These are phyloP conservation scores for Brachionus sp. DNA, from an alignment of 1,140 invertebrate genomes.

Conservation along the genomic window DNA sequence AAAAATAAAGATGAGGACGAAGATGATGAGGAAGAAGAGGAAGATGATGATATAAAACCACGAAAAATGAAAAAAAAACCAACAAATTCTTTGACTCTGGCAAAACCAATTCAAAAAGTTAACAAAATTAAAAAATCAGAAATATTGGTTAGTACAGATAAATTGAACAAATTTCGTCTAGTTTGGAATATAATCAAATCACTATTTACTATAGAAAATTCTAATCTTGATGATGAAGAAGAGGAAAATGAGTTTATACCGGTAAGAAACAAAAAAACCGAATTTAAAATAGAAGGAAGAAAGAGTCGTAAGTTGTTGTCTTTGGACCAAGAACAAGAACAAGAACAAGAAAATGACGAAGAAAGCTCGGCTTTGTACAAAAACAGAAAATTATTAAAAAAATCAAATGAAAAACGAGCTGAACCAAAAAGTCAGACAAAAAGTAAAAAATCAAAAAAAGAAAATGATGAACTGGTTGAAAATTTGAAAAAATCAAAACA, in stretches of 20 bases:
- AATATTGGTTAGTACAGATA: background rate
- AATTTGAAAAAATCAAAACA: background rate
- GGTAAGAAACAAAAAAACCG: conserved; percentile 28
- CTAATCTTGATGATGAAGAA: background rate
- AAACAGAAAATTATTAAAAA: background rate
- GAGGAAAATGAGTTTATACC: background rate
- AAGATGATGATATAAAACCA: conserved; percentile 29
- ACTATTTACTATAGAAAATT: background rate
- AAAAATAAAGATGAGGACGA: background rate
- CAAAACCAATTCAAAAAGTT: background rate
- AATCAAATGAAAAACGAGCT: background rate
- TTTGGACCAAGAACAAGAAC: conserved; percentile 53
- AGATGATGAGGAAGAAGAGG: conserved; percentile 21
- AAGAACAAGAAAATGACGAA: conserved; percentile 48
- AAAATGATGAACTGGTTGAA: background rate
- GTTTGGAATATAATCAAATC: conserved; percentile 34
- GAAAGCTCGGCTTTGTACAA: background rate
- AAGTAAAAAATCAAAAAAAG: conserved; percentile 22
- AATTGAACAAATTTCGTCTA: conserved; percentile 15
- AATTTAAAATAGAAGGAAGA: conserved; percentile 50
- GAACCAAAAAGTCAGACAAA: background rate
- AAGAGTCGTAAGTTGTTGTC: conserved; percentile 49
- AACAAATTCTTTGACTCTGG: background rate
- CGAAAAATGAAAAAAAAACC: background rate
- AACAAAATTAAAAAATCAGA: conserved; percentile 35